Evolutionary conservation across 2,888 invertebrate genomes (phyloP), one percentile per base, ranked within the genome.

Genomic region (Oxycera nigricornis): DNA sequence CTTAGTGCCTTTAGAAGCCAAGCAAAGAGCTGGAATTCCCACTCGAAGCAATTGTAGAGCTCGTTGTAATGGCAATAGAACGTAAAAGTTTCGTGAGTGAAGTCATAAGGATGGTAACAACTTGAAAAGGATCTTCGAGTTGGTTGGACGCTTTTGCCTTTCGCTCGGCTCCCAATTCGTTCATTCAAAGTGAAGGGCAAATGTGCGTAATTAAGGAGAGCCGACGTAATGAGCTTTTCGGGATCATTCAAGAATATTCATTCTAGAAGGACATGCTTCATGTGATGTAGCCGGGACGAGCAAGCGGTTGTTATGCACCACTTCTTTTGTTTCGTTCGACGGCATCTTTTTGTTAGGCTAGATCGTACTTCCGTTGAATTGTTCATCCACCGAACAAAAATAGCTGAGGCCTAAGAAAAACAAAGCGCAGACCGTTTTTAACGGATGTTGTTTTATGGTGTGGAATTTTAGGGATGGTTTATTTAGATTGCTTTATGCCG

Each of bases 161-260:
- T 28, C 2, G 52, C 30, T 55, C 55, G 17, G 4, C 17, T 14
- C 17, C 17, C 55, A 20, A 24, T 55, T 55, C 39, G 20, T 17
- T 62, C 20, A 0, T 26, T 9, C 17, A 9, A 30, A 68, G 26
- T 28, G 2, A 28, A 52, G 52, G 50, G n/a, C 68, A 52, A 68
- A 68, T 52, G 68, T 68, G 52, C 50, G 52, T 68, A 68, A 68
- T 68, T 68, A 68, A 52, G 31, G 28, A 46, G 68, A 68, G 50
- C 39, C 28, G 22, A 14, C 52, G 24, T 28, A 52, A 52, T 52
- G 52, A 39, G 52, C 50, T 17, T 68, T 67, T 46, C 30, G 50
- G 39, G n/a, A 31, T 52, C 52, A 20, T 28, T 50, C 17, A 20
- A 62, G 39, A 62, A 39, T 62, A 62, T 35, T 26, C 20, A 14